Percentiles rank a stretch among this genome's conserved stretches.
Evolutionary conservation across 2,888 invertebrate species (phyloP).

Genomic region (Oscheius sp.): DNA sequence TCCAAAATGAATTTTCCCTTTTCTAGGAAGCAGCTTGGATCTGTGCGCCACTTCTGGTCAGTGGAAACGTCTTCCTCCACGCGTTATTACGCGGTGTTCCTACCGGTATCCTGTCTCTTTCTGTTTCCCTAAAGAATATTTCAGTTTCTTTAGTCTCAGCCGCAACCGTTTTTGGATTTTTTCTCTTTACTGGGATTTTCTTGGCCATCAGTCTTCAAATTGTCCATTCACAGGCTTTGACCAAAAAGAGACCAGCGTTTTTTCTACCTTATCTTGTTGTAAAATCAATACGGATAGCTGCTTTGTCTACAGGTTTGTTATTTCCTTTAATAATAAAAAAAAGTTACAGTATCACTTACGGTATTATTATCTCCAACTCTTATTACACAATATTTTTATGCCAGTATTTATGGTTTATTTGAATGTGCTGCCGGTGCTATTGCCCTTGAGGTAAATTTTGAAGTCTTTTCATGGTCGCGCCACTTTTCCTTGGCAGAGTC

Average conservation of each 20-base stretch:
- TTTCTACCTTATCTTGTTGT: constrained; percentile 49
- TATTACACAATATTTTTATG: constrained; percentile 55
- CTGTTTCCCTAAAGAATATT: neutral
- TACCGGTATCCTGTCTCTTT: neutral
- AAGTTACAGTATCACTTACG: constrained; percentile 47
- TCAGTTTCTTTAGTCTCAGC: constrained; percentile 48
- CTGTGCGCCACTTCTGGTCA: constrained; percentile 50
- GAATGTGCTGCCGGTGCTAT: constrained; percentile 51
- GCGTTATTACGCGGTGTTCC: constrained; percentile 45
- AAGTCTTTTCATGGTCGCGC: neutral
- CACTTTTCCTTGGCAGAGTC: too few species aligned
- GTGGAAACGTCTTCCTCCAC: constrained; percentile 54
- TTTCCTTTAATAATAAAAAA: neutral
- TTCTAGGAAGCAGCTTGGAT: constrained; percentile 56
- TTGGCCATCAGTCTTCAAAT: constrained; percentile 44
- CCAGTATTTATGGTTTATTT: constrained; percentile 54
- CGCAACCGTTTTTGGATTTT: constrained; percentile 47
- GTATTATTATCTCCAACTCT: constrained; percentile 53
- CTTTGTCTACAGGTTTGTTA: constrained; percentile 18
- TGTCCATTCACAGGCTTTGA: constrained; percentile 46
- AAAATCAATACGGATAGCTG: constrained; percentile 19
- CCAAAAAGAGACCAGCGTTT: constrained; percentile 38
- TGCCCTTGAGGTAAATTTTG: constrained; percentile 47
- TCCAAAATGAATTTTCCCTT: neutral
- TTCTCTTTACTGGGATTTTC: constrained; percentile 46